phyloP scores from a whole-genome alignment of 2,797 vertebrate species.

The Diplodus puntazzo region DNA sequence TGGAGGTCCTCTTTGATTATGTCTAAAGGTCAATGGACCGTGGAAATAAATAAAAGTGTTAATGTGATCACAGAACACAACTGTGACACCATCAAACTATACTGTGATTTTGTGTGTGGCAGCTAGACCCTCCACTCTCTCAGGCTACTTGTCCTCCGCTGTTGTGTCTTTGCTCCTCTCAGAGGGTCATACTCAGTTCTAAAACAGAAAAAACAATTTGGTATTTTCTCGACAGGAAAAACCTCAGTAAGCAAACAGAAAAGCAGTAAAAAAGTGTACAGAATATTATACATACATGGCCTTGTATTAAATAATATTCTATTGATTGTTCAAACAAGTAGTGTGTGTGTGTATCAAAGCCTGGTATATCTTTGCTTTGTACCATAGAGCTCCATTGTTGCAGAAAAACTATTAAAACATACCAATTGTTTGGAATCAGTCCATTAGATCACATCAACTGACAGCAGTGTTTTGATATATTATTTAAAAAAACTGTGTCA shows the following conservation, averaged over 20 bases:
- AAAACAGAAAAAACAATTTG: not conserved
- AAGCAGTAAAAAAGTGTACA: not conserved
- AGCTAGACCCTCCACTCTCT: not conserved
- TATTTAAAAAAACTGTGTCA: no score
- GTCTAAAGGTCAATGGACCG: not conserved
- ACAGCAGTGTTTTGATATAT: no score
- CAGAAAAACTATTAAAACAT: no score
- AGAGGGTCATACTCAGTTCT: not conserved
- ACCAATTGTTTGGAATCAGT: no score
- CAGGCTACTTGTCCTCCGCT: not conserved
- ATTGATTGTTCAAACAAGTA: no score
- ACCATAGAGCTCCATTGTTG: no score
- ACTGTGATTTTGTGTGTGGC: not conserved
- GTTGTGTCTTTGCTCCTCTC: not conserved
- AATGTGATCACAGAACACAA: not conserved
- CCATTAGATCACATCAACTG: no score
- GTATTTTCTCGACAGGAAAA: not conserved
- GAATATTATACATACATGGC: no score
- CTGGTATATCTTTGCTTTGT: no score
- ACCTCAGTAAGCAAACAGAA: not conserved
- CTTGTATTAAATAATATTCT: no score
- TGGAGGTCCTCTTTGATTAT: no score
- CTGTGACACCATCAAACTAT: not conserved
- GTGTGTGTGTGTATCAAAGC: no score
- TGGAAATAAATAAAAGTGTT: not conserved